phyloP scores from a whole-genome alignment of 1,140 invertebrate genomes.

The Dreissena polymorpha region DNA sequence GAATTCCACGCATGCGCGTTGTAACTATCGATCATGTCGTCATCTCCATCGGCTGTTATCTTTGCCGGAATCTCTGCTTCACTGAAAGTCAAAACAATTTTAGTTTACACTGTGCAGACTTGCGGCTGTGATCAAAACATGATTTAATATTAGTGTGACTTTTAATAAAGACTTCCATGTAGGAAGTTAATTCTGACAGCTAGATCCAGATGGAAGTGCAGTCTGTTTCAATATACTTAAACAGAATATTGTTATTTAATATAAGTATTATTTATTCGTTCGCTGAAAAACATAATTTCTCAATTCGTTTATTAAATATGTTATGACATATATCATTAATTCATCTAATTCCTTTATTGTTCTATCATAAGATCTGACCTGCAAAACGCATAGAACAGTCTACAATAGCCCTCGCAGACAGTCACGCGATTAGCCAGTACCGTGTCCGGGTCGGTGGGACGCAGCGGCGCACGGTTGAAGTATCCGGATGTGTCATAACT shows the following conservation, averaged over 20 bases:
- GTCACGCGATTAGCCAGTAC: conserved; percentile 34
- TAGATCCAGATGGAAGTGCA: too few relatives aligned
- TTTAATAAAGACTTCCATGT: too few relatives aligned
- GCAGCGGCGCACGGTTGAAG: conserved; percentile 18
- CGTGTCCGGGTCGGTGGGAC: neutral
- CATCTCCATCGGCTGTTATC: conserved; percentile 90
- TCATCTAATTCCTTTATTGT: neutral
- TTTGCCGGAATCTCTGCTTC: conserved; percentile 43
- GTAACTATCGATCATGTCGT: conserved; percentile 96
- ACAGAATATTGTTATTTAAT: too few relatives aligned
- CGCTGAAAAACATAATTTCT: too few relatives aligned
- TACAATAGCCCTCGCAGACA: conserved; percentile 44
- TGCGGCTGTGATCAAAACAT: too few relatives aligned
- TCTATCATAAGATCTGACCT: conserved; percentile 17
- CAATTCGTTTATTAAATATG: too few relatives aligned
- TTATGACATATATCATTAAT: too few relatives aligned
- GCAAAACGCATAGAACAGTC: conserved; percentile 39
- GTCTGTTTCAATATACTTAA: too few relatives aligned
- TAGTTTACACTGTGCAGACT: too few relatives aligned
- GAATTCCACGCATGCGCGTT: conserved; percentile 72
- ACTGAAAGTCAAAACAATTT: conserved; percentile 23
- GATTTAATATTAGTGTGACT: too few relatives aligned
- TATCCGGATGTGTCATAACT: conserved; percentile 42
- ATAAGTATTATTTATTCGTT: too few relatives aligned
- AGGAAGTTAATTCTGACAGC: too few relatives aligned